Evolutionary conservation across 2,113 vertebrate species (phyloP), one percentile per base, ranked within the genome.

Genomic region (Cisticola juncidis): DNA sequence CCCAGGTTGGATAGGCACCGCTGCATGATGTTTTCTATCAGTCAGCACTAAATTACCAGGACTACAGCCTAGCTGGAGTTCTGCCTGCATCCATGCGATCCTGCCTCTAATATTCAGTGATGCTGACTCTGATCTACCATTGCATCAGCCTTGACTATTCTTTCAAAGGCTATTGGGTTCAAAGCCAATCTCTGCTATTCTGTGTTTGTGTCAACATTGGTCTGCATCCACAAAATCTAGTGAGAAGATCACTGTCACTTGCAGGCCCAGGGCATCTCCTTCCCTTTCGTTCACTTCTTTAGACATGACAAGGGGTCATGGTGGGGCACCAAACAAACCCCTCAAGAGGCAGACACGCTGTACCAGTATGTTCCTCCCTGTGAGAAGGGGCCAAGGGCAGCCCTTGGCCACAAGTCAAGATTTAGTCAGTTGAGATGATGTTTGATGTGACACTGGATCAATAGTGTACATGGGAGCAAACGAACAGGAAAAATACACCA

Each of bases 101-200:
- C 44, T 1, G 0, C 23, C 50, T 50, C 42, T 69, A 65, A 61
- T 50, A 82, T 31, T 57, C 58, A 92, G 53, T 0, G 0, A 22
- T 17, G 44, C 16, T 44, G 40, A 56, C 71, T 66, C 56, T 29
- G 53, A 88, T 21, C 45, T 57, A 53, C 31, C 44, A 15, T 20
- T 4, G 0, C 38, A 83, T 56, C 6, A 5, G 66, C 33, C 69
- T 35, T 80, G 58, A 85, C 56, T 44, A 61, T 22, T 61, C 70
- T 57, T 94, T 76, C 79, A 82, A 70, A 81, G 40, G 17, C 45
- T 47, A n/a, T 4, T 47, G 61, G 20, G 70, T 92, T 82, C 85
- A 53, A 45, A 80, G 45, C 28, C 57, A 48, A 11, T 68, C 74
- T 90, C 53, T 77, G 51, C 61, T 40, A 5, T 57, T 82, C 70